Percentiles rank a stretch among this genome's conserved stretches.
phyloP scores from a whole-genome alignment of 2,888 invertebrate species.

The Cataglyphis albicans region DNA sequence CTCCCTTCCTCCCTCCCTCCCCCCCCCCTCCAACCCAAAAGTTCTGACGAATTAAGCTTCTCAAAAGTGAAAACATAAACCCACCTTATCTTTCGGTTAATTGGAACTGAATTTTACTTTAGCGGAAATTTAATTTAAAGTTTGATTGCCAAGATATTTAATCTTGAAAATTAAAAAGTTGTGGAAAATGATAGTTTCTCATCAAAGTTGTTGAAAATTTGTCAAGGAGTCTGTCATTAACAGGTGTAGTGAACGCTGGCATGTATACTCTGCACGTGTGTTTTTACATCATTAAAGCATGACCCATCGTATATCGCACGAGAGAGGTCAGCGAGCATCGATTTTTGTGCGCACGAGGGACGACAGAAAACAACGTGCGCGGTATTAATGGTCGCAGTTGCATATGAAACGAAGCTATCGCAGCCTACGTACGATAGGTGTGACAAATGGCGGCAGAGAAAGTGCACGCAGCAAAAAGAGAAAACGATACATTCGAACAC shows the following conservation, averaged over 20 bases:
- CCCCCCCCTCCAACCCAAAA: neutral
- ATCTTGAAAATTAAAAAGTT: slow-evolving; percentile 47
- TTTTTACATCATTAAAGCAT: slow-evolving; percentile 38
- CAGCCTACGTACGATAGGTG: slow-evolving; percentile 52
- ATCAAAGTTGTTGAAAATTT: slow-evolving; percentile 34
- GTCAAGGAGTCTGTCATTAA: slow-evolving; percentile 29
- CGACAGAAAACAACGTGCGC: slow-evolving; percentile 59
- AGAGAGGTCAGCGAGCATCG: slow-evolving; percentile 59
- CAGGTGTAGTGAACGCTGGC: neutral
- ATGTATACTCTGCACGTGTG: neutral
- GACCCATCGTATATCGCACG: slow-evolving; percentile 17
- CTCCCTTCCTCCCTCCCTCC: no score
- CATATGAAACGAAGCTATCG: slow-evolving; percentile 74
- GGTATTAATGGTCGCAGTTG: slow-evolving; percentile 72
- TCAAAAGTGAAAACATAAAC: slow-evolving; percentile 29
- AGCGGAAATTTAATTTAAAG: slow-evolving; percentile 46
- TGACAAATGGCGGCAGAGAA: slow-evolving; percentile 67
- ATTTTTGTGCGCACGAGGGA: slow-evolving; percentile 60
- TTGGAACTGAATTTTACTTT: slow-evolving; percentile 36
- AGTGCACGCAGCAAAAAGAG: slow-evolving; percentile 58
- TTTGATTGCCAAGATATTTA: slow-evolving; percentile 46
- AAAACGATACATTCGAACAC: slow-evolving; percentile 43
- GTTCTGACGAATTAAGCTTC: slow-evolving; percentile 28
- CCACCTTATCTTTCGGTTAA: slow-evolving; percentile 35
- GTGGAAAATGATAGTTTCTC: slow-evolving; percentile 35